Conservation (phyloP, 2,797 vertebrate species). For the Okamejei kenojei region DNA sequence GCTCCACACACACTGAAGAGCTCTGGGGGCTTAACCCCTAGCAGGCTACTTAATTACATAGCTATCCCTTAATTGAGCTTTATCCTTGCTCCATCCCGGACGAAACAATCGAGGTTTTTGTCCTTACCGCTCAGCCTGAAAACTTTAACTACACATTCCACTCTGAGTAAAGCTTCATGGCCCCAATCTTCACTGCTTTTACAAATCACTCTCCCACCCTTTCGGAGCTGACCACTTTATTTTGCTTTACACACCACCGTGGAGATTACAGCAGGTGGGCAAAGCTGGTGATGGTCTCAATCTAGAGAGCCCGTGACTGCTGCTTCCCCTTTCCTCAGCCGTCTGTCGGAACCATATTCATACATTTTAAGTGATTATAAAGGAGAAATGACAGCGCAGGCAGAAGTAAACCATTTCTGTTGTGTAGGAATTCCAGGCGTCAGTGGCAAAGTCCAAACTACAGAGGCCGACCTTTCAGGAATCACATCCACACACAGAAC, state of each 20-base stretch:
- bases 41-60: not conserved
- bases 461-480: too few relatives aligned
- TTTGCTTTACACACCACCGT: too few relatives aligned
- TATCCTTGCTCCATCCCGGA: not conserved
- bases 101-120: not conserved
- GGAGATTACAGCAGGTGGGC: not conserved
- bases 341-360: not conserved
- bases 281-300: not conserved
- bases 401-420: too few relatives aligned
- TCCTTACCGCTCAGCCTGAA: not conserved
- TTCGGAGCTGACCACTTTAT: not conserved
- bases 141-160: not conserved
- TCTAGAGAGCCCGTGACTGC: not conserved
- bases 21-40: not conserved
- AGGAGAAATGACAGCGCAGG: too few relatives aligned
- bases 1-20: not conserved
- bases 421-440: too few relatives aligned
- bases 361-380: too few relatives aligned
- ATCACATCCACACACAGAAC: too few relatives aligned
- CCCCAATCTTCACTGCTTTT: not conserved
- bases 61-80: not conserved
- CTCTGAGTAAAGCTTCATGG: not conserved
- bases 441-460: too few relatives aligned
- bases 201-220: not conserved
- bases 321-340: not conserved